Conservation (phyloP, 2,888 invertebrate species). For the Chymomyza procnemis region DNA sequence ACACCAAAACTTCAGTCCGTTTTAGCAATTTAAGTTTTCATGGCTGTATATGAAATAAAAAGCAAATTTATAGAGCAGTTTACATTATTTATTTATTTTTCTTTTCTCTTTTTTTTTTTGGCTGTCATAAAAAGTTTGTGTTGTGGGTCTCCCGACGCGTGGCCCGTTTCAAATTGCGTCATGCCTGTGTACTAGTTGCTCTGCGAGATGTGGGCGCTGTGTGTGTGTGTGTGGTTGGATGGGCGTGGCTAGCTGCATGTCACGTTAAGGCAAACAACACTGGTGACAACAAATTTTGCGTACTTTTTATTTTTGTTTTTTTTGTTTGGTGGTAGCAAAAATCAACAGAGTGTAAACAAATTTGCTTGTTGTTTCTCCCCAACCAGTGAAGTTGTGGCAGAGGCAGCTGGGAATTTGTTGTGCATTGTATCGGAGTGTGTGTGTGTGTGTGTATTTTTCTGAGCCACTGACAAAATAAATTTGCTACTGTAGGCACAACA, state of each 20-base stretch:
- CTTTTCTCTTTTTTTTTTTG: not conserved
- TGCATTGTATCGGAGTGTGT: no score
- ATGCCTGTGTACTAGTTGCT: not conserved
- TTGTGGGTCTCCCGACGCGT: not conserved
- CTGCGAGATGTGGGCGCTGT: not conserved
- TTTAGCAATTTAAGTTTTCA: not conserved
- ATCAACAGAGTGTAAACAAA: not conserved
- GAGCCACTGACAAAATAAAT: not conserved
- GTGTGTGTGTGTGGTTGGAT: not conserved
- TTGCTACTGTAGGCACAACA: not conserved
- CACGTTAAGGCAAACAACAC: not conserved
- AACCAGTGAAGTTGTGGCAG: not conserved
- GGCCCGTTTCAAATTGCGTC: not conserved
- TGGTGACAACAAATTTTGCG: not conserved
- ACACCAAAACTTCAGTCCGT: not conserved
- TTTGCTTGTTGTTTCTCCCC: not conserved
- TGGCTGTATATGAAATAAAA: not conserved
- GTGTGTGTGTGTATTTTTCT: not conserved
- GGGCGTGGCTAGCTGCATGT: not conserved
- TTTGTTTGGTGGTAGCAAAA: not conserved
- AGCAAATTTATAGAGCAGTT: not conserved
- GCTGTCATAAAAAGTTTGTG: not conserved
- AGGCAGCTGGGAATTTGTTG: not conserved
- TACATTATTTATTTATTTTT: not conserved
- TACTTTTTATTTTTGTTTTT: not conserved